These are phyloP conservation scores for Cistogaster globosa DNA, from an alignment of 2,888 invertebrate genomes.

Conservation along the genomic window DNA sequence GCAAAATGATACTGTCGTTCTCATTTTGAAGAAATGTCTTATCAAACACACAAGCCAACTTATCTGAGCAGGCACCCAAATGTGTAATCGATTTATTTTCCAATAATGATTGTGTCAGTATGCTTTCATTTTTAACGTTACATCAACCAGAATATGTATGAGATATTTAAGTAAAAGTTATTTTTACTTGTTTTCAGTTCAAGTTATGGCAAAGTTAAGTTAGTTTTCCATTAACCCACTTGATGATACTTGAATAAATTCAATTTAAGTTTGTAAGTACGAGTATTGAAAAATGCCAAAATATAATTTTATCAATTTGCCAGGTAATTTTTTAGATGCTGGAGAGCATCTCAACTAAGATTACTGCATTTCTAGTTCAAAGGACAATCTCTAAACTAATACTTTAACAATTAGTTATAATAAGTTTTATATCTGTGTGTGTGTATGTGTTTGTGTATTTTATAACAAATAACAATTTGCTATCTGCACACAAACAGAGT, in stretches of 20 bases:
- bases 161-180: constrained; percentile 1
- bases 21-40: background rate
- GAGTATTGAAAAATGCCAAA: constrained; percentile 32
- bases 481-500: too few relatives aligned
- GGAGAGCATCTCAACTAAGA: constrained; percentile 1
- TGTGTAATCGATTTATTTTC: constrained; percentile 28
- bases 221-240: constrained; percentile 12
- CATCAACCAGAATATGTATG: too few relatives aligned
- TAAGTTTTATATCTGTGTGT: background rate
- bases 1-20: background rate
- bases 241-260: constrained; percentile 50
- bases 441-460: too few relatives aligned
- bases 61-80: constrained; percentile 6
- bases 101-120: background rate
- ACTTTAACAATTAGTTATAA: background rate
- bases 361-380: constrained; percentile 10
- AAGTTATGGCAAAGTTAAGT: constrained; percentile 11
- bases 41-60: background rate
- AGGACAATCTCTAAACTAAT: constrained; percentile 30
- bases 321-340: constrained; percentile 13
- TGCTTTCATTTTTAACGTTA: background rate
- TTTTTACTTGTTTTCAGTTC: constrained; percentile 1
- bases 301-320: constrained; percentile 41
- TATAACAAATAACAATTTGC: too few relatives aligned
- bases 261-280: constrained; percentile 53